These are phyloP conservation scores for Eunapius fragilis DNA, from an alignment of 37 sponge, comb jelly and placozoan genomes.

Conservation along the genomic window DNA sequence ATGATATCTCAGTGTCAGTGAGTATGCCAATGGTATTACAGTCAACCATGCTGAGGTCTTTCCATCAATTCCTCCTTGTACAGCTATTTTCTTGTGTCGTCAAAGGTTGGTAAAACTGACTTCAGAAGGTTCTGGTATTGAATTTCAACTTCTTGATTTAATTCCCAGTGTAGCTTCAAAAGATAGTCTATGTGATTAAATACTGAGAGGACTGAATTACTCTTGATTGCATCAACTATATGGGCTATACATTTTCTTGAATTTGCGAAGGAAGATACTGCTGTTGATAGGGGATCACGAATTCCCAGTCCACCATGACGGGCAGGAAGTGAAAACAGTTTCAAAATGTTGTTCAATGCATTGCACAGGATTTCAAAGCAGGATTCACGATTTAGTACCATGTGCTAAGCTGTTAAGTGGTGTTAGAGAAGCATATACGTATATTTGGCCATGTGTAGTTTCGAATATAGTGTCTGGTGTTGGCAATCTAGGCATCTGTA, in stretches of 20 bases:
- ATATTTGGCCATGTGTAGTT: no score
- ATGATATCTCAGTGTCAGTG: slow-evolving; percentile 25
- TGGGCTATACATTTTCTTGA: neutral
- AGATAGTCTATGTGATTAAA: neutral
- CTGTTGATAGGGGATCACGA: slow-evolving; percentile 1
- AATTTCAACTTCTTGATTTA: neutral
- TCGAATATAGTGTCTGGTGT: no score
- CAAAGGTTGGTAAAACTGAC: neutral
- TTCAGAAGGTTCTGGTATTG: neutral
- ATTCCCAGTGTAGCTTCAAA: neutral
- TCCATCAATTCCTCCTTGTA: slow-evolving; percentile 35
- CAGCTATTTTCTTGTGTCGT: neutral
- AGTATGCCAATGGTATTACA: slow-evolving; percentile 21
- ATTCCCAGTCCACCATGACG: neutral
- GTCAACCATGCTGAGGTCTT: slow-evolving; percentile 28
- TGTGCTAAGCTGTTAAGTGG: no score
- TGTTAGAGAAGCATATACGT: no score
- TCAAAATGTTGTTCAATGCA: no score
- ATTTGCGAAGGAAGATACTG: neutral
- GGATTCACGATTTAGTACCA: no score
- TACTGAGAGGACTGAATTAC: neutral
- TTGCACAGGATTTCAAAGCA: no score
- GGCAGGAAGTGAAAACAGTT: slow-evolving; percentile 3
- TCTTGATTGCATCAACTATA: slow-evolving; percentile 17
- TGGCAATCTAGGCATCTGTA: no score